phyloP scores from a whole-genome alignment of 2,797 vertebrate genomes.

The Anguilla obscura region DNA sequence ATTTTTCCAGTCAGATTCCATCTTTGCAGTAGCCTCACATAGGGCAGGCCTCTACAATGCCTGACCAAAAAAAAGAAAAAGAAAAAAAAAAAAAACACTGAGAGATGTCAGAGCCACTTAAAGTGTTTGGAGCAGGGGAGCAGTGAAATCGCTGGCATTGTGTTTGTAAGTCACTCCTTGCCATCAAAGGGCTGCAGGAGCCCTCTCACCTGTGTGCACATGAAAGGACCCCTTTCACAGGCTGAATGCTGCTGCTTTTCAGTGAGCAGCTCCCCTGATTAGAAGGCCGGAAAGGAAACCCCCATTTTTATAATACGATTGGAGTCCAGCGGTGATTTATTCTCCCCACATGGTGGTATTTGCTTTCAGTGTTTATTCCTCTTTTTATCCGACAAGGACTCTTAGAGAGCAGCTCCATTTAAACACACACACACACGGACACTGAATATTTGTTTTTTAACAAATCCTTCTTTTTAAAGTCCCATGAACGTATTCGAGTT shows the following conservation, averaged over 20 bases:
- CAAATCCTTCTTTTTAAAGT: neutral
- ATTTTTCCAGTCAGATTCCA: neutral
- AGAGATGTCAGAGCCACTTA: constrained; percentile 17
- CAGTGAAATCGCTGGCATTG: constrained; percentile 21
- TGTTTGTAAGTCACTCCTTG: constrained; percentile 10
- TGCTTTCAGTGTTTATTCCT: constrained; percentile 28
- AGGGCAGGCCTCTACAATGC: neutral
- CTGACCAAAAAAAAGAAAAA: neutral
- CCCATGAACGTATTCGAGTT: neutral
- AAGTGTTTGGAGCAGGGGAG: constrained; percentile 4
- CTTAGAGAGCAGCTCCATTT: neutral
- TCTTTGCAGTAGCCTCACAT: neutral
- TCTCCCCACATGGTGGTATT: constrained; percentile 22
- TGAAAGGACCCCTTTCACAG: constrained; percentile 19
- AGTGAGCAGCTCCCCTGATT: constrained; percentile 18
- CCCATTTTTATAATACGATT: constrained; percentile 15
- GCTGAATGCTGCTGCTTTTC: constrained; percentile 20
- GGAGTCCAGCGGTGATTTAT: constrained; percentile 33
- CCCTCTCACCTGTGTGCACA: constrained; percentile 32
- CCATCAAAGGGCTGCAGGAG: constrained; percentile 8
- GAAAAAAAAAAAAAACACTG: neutral
- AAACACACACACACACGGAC: neutral
- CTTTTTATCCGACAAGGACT: neutral
- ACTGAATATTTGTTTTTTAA: neutral
- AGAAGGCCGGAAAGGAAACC: constrained; percentile 32